A percentile compares a stretch with the other conserved stretches of the same genome.
phyloP scores from a whole-genome alignment of 2,113 vertebrate species.

The Tetrax tetrax region DNA sequence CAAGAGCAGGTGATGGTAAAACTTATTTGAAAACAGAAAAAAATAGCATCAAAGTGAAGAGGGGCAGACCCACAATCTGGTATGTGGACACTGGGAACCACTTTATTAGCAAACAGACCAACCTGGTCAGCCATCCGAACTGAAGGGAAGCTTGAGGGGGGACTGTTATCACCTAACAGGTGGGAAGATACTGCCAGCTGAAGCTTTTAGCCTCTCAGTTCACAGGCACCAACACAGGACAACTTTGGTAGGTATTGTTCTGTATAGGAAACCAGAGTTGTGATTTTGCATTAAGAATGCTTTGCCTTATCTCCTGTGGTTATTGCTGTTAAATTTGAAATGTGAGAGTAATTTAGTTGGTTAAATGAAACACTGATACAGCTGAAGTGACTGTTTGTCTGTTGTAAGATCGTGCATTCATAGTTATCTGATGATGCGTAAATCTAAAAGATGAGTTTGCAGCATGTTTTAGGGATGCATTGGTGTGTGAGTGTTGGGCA shows the following conservation, averaged over 20 bases:
- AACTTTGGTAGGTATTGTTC: not conserved
- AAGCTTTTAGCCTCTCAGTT: not conserved
- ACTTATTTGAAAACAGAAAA: not conserved
- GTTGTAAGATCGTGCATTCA: not conserved
- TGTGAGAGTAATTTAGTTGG: not conserved
- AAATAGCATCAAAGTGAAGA: not conserved
- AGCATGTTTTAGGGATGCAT: not conserved
- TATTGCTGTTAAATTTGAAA: not conserved
- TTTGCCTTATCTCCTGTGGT: not conserved
- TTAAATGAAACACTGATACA: not conserved
- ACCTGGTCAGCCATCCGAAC: not conserved
- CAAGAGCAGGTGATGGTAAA: not conserved
- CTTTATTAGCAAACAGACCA: not conserved
- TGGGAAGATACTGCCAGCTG: not conserved
- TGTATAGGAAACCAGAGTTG: not conserved
- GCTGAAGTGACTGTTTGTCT: not conserved
- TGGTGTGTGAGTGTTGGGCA: not conserved
- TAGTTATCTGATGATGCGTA: not conserved
- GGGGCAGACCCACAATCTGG: not conserved
- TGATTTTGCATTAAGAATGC: not conserved
- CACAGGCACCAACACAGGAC: not conserved
- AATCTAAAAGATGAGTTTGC: not conserved
- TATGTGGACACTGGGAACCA: not conserved
- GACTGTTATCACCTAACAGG: not conserved
- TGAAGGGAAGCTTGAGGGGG: not conserved